These are phyloP conservation scores for Apomyelois bistriatella DNA, from an alignment of 2,888 invertebrate genomes.

Conservation along the genomic window DNA sequence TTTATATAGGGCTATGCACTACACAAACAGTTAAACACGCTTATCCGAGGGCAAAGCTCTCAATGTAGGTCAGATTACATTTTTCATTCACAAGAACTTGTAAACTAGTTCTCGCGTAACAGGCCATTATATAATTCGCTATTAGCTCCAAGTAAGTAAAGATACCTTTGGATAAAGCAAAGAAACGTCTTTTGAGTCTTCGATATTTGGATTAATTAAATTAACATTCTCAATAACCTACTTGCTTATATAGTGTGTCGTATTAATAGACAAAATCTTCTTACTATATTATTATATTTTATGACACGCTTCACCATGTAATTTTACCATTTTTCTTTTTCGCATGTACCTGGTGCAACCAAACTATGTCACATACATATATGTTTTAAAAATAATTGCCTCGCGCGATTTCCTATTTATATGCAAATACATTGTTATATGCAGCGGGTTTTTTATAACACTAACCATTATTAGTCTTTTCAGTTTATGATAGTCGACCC, in stretches of 20 bases:
- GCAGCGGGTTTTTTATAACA: too few species aligned
- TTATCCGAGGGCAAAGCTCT: slow-evolving; percentile 18
- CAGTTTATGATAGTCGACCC: too few species aligned
- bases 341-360: too few species aligned
- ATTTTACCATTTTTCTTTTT: too few species aligned
- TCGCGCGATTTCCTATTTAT: too few species aligned
- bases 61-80: slow-evolving; percentile 21
- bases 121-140: slow-evolving; percentile 28
- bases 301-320: too few species aligned
- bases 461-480: too few species aligned
- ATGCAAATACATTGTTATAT: too few species aligned
- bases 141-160: neutral
- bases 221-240: neutral
- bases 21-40: slow-evolving; percentile 13
- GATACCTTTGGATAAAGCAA: neutral
- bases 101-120: slow-evolving; percentile 21
- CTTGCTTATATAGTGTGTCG: neutral
- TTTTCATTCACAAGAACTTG: slow-evolving; percentile 24
- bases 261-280: too few species aligned
- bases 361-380: too few species aligned
- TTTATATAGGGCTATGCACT: slow-evolving; percentile 1
- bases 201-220: neutral
- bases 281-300: too few species aligned
- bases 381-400: too few species aligned
- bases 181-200: neutral